Conservation (phyloP, 1,140 invertebrate species). For the Heliconius hewitsoni region DNA sequence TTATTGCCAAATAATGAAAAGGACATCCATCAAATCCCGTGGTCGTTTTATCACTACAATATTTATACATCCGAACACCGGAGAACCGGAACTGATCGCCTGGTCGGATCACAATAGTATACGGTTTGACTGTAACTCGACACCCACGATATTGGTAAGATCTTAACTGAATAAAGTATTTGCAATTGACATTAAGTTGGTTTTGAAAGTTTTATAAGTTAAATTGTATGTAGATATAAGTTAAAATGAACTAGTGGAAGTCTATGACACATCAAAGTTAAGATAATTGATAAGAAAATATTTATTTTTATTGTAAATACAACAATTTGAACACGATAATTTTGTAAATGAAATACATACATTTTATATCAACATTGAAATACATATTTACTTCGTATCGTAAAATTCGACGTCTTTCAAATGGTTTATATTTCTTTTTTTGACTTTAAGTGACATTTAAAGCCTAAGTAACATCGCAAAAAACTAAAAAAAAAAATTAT, state of each 20-base stretch:
- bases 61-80: constrained; percentile 32
- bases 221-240: neutral
- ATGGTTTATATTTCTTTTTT: too few species aligned
- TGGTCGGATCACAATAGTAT: constrained; percentile 52
- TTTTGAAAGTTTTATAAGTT: neutral
- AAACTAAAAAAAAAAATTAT: neutral
- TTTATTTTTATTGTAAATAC: neutral
- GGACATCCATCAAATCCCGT: neutral
- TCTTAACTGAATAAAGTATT: neutral
- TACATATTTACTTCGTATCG: too few species aligned
- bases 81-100: constrained; percentile 64
- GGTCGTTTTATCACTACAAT: constrained; percentile 34
- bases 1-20: constrained; percentile 2
- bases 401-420: too few species aligned
- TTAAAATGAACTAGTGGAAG: neutral
- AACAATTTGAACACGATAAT: too few species aligned
- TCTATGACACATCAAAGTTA: neutral
- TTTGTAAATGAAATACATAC: neutral
- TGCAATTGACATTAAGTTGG: neutral
- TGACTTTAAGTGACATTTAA: neutral
- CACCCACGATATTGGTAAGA: constrained; percentile 46
- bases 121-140: constrained; percentile 67
- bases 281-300: neutral
- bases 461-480: neutral
- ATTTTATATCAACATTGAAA: neutral